Base-by-base conservation (phyloP, 2,888 invertebrate genomes). In the Euzophera pinguis region DNA sequence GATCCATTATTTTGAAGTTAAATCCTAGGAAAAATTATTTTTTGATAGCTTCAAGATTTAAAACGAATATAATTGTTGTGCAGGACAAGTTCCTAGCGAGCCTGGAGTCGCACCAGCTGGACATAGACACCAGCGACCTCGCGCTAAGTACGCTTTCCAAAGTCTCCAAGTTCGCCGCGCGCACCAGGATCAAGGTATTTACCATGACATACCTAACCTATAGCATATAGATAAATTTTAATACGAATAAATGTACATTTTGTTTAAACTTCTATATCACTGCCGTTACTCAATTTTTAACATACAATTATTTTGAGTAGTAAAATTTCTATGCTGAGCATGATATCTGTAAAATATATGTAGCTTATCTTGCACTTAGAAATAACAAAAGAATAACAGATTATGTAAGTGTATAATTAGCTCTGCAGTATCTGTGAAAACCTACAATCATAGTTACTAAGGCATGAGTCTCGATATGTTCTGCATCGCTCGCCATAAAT, bases 101-200 rank as follows among this genome's bases (percentile, higher is more conserved):
- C 70, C 87, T 96, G 61, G 96, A 96, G 71, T 94, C 96, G 37
- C 94, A 95, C 69, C 95, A 96, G 78, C 90, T 98, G 65, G 95
- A 97, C 80, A 96, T 97, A 68, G 96, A 96, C 79, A 96, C 96
- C 54, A 96, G 95, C 80, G 97, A 97, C 81, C 93, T 97, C 57
- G 94, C 94, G 69, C 93, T 95, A 72, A 96, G 96, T 71, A 96
- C 97, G 54, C 91, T 98, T 63, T 96, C 96, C 66, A 97, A 97
- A 91, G 98, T 97, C 61, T 95, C 97, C 76, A 97, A 96, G 91
- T 94, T 96, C 81, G 96, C 96, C 39, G 94, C 95, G 57, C 92
- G 95, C 69, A 96, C 96, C 52, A 92, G 95, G 69, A 93, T 95
- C 75, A 96, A 96, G 92, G 93, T 93, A 81, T 35, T 12, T 39